A percentile compares a stretch with the other conserved stretches of the same genome.
Conservation (phyloP, 2,113 vertebrate species). For the Hippocampus mohnikei region DNA sequence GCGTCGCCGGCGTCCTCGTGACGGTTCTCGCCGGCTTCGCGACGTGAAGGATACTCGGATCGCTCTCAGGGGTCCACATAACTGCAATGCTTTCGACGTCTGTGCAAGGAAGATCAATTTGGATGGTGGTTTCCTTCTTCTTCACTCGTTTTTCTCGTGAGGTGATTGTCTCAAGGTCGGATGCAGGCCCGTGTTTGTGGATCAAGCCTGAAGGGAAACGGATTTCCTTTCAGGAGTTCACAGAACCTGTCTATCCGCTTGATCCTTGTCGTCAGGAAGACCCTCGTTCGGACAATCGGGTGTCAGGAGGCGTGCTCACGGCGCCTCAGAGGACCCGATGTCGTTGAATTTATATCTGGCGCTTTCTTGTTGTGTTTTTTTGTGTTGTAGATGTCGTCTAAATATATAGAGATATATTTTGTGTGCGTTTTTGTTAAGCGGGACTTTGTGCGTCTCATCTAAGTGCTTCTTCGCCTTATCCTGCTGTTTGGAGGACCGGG, state of each 20-base stretch:
- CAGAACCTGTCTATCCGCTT: conserved; percentile 12
- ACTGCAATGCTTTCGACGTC: neutral
- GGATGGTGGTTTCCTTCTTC: neutral
- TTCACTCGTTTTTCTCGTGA: neutral
- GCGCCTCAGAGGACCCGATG: conserved; percentile 17
- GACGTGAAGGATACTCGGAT: neutral
- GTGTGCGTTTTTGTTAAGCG: conserved; percentile 47
- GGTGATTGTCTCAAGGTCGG: neutral
- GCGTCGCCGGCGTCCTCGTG: neutral
- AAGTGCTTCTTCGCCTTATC: conserved; percentile 59
- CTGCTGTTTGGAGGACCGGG: conserved; percentile 25
- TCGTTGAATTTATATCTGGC: conserved; percentile 29
- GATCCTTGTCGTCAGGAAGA: conserved; percentile 19
- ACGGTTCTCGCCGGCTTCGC: neutral
- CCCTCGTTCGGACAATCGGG: conserved; percentile 48
- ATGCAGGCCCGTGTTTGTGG: conserved; percentile 5
- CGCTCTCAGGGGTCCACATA: neutral
- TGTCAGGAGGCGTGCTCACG: conserved; percentile 24
- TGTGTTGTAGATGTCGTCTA: conserved; percentile 40
- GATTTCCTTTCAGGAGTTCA: conserved; percentile 10
- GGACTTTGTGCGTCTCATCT: conserved; percentile 50
- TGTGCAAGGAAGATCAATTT: neutral
- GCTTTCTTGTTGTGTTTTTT: conserved; percentile 24
- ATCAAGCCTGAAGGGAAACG: neutral
- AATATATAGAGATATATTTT: conserved; percentile 13